Base-by-base conservation (phyloP, 1,140 invertebrate genomes). In the Lepidurus packardi region DNA sequence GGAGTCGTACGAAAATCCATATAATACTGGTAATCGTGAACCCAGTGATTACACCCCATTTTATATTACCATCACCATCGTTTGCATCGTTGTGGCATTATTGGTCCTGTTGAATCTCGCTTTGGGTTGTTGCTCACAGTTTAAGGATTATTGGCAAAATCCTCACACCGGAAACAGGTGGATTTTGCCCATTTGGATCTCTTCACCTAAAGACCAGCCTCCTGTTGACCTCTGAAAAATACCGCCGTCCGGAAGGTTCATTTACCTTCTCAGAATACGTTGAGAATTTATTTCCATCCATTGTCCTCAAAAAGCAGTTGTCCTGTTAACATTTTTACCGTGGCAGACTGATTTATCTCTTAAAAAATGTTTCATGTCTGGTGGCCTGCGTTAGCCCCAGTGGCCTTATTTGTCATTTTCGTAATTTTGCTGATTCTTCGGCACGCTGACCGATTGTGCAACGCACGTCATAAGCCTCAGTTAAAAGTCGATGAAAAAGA, bases 111-210 rank as follows among this genome's bases (percentile, higher is more conserved):
- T 94, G 43, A 94, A 94, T 82, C 85, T 94, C 75, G 89, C 92
- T 78, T 91, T 91, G 82, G 93, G 91, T 83, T 94, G 92, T 83
- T 74, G 73, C 6, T 93, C 92, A 2, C 89, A 89, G 80, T 90
- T 94, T 83, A 90, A 89, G 65, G 85, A 89, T 45, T 95, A 95
- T 81, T 95, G 93, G 93, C 88, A 90, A 76, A 91, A 94, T 84
- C 88, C 90, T 81, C 90, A 94, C 82, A 94, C 93, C 80, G 92
- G 92, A 90, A 94, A 94, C 85, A 91, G 92, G 81, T 94, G 91
- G 91, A 86, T 94, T 78, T 88, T 92, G 11, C 91, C 93, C 9
- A 86, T 94, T 82, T 95, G 92, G 92, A 91, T 92, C 13, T 88
- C 91, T 53, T 92, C 92, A 16, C 93, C 93, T 0, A 90, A 93